These are phyloP conservation scores for Orycteropus afer DNA, from an alignment of 2,113 vertebrate genomes.

Conservation along the genomic window DNA sequence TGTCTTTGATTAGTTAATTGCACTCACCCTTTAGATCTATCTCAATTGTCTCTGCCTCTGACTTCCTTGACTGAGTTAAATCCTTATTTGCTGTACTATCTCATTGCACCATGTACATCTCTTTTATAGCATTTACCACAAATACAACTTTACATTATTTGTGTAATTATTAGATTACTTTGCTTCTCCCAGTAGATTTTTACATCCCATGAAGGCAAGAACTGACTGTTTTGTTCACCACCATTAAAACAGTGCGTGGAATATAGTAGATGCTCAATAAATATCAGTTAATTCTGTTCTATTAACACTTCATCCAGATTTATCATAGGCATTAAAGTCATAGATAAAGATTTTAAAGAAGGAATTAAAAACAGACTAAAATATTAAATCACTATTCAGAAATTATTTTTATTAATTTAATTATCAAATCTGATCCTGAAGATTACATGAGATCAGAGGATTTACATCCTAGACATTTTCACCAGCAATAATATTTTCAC, in stretches of 20 bases:
- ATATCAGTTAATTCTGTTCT: slow-evolving; percentile 7
- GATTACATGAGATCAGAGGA: slow-evolving; percentile 12
- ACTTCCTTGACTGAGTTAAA: background rate
- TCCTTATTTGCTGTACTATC: background rate
- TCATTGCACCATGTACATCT: background rate
- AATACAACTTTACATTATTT: background rate
- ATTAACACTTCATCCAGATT: background rate
- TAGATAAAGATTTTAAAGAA: background rate
- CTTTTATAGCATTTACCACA: background rate
- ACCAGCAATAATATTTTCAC: slow-evolving; percentile 25
- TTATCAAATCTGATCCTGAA: background rate
- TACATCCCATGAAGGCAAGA: background rate
- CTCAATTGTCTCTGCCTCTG: background rate
- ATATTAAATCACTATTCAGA: background rate
- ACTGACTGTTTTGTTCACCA: background rate
- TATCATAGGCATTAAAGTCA: background rate
- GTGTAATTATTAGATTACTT: slow-evolving; percentile 12
- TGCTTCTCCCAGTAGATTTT: background rate
- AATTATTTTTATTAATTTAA: slow-evolving; percentile 45
- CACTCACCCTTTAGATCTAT: background rate
- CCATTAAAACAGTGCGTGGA: background rate
- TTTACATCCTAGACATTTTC: background rate
- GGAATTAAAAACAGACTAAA: background rate
- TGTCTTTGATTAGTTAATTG: background rate
- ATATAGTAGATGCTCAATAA: background rate